These are phyloP conservation scores for Stenotaenia linearis DNA, from an alignment of 2,888 invertebrate genomes.

Conservation along the genomic window DNA sequence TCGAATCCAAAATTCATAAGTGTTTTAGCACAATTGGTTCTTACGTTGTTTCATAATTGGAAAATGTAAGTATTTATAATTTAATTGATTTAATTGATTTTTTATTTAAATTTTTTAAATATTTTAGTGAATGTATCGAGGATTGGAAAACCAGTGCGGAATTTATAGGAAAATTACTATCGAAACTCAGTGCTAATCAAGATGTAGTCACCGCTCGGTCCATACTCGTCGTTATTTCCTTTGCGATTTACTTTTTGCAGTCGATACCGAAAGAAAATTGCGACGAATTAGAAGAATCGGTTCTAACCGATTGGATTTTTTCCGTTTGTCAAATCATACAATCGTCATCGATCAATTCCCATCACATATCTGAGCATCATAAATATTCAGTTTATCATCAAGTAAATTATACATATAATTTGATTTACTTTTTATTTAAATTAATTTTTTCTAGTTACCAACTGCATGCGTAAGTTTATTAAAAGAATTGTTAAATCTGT, in stretches of 20 bases:
- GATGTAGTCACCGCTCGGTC: background rate
- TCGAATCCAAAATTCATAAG: constrained; percentile 17
- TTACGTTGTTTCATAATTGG: constrained; percentile 9
- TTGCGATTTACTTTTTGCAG: constrained; percentile 19
- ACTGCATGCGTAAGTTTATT: constrained; percentile 24
- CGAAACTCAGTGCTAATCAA: background rate
- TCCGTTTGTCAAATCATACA: background rate
- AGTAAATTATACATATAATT: background rate
- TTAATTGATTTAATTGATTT: background rate
- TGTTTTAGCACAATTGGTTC: background rate
- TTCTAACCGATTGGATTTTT: background rate
- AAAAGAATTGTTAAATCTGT: background rate
- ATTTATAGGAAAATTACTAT: background rate
- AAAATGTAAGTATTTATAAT: background rate
- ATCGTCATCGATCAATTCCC: background rate
- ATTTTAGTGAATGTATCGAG: constrained; percentile 27
- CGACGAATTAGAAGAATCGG: background rate
- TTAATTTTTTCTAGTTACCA: background rate
- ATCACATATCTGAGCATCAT: background rate
- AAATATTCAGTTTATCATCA: background rate
- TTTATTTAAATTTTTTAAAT: background rate
- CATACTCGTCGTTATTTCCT: background rate
- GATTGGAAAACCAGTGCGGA: background rate
- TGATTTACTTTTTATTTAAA: background rate
- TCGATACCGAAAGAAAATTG: background rate